Evolutionary conservation across 23 tunicate species (phyloP).

Genomic region (Diplosoma virens): DNA sequence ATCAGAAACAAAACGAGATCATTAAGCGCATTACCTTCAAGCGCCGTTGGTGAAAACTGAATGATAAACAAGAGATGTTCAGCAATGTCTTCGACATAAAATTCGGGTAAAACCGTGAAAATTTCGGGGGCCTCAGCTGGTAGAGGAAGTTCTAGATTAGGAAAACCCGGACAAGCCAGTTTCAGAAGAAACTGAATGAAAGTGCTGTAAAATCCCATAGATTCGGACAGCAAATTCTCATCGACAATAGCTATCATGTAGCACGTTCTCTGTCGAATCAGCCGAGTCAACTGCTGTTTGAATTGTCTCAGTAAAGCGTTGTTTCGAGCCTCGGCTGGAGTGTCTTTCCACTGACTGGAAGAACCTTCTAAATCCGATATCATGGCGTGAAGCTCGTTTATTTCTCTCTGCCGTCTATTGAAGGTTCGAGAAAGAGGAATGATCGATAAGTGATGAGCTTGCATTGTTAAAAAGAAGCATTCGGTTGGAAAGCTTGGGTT

Average conservation of each 20-base stretch:
- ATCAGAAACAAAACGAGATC: slow-evolving; percentile 54
- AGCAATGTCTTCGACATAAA: slow-evolving; percentile 82
- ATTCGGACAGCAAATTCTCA: slow-evolving; percentile 45
- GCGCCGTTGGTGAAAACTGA: slow-evolving; percentile 49
- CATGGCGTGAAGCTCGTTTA: slow-evolving; percentile 48
- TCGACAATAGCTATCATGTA: slow-evolving; percentile 52
- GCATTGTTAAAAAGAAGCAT: slow-evolving; percentile 80
- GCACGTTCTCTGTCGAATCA: slow-evolving; percentile 40
- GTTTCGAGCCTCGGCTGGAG: slow-evolving; percentile 58
- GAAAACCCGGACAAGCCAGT: slow-evolving; percentile 30
- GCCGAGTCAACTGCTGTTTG: slow-evolving; percentile 46
- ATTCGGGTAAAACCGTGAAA: slow-evolving; percentile 69
- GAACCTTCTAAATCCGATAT: slow-evolving; percentile 45
- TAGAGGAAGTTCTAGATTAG: slow-evolving; percentile 48
- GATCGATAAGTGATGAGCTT: slow-evolving; percentile 76
- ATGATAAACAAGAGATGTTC: slow-evolving; percentile 66
- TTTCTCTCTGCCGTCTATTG: slow-evolving; percentile 28
- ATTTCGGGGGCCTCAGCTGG: slow-evolving; percentile 44
- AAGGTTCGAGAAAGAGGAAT: slow-evolving; percentile 49
- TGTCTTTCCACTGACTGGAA: slow-evolving; percentile 55
- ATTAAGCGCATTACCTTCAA: slow-evolving; percentile 28
- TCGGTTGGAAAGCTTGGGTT: slow-evolving; percentile 68
- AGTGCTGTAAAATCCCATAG: slow-evolving; percentile 38
- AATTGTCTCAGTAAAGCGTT: slow-evolving; percentile 49
- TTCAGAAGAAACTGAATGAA: slow-evolving; percentile 41